Conservation (phyloP, 2,888 invertebrate genomes). For the Parascotia fuliginaria region DNA sequence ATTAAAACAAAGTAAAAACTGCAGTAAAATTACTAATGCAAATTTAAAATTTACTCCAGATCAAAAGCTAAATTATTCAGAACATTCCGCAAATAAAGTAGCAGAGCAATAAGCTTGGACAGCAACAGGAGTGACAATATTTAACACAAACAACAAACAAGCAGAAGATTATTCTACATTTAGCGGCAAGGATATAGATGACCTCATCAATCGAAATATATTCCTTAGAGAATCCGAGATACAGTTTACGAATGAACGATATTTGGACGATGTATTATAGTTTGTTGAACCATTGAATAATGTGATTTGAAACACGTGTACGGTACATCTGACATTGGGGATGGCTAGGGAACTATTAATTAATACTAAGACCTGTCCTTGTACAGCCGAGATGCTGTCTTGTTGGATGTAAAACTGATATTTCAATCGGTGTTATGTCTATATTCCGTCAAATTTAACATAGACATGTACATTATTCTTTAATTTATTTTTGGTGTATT, state of each 20-base stretch:
- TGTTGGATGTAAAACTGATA: constrained; percentile 22
- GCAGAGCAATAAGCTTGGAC: too few species aligned
- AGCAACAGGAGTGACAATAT: neutral
- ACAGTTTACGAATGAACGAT: constrained; percentile 17
- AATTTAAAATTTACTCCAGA: neutral
- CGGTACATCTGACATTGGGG: constrained; percentile 37
- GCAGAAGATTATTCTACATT: neutral
- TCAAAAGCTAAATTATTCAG: too few species aligned
- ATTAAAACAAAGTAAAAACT: neutral
- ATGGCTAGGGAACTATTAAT: constrained; percentile 35
- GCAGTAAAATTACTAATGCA: too few species aligned
- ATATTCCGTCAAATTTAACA: constrained; percentile 3
- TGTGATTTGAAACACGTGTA: constrained; percentile 30
- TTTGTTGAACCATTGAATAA: constrained; percentile 33
- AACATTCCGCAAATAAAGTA: too few species aligned
- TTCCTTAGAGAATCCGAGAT: constrained; percentile 5
- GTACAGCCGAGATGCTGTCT: constrained; percentile 17
- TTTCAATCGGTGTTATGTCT: constrained; percentile 2
- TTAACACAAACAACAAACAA: neutral
- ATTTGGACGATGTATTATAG: constrained; percentile 15
- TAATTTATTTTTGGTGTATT: too few species aligned
- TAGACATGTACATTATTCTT: too few species aligned
- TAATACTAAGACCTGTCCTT: constrained; percentile 27
- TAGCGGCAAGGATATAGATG: constrained; percentile 5
- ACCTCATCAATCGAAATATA: constrained; percentile 16